A percentile compares a stretch with the other conserved stretches of the same genome.
These are phyloP conservation scores for Heliornis fulica DNA, from an alignment of 2,113 vertebrate genomes.

Conservation along the genomic window DNA sequence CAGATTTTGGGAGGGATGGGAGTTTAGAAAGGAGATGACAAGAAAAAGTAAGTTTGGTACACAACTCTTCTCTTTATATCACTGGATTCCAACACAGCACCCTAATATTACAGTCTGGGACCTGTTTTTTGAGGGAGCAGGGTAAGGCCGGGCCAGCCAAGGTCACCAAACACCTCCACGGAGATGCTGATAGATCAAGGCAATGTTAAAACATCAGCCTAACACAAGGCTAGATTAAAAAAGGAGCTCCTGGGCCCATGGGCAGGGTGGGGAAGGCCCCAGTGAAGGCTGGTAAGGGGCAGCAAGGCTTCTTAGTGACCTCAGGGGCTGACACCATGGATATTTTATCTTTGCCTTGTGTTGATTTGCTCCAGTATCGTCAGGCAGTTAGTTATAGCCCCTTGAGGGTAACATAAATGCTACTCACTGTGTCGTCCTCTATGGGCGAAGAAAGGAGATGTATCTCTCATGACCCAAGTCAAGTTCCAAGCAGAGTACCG, in stretches of 20 bases:
- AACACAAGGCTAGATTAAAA: background rate
- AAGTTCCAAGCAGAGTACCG: slow-evolving; percentile 73
- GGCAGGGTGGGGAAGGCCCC: background rate
- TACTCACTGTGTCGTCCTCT: slow-evolving; percentile 77
- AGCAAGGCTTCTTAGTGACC: background rate
- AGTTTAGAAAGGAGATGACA: background rate
- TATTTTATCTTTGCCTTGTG: background rate
- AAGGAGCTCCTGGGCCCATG: background rate
- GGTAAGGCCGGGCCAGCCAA: background rate
- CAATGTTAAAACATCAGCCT: background rate
- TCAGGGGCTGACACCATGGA: background rate
- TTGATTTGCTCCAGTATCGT: background rate
- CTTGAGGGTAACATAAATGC: background rate
- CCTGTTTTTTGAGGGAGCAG: background rate
- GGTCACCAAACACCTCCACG: background rate
- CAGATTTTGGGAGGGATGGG: background rate
- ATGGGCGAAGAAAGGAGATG: slow-evolving; percentile 72
- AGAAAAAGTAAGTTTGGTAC: background rate
- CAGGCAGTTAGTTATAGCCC: background rate
- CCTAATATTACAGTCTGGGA: background rate
- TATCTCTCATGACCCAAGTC: slow-evolving; percentile 82
- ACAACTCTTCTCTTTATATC: background rate
- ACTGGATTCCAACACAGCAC: background rate
- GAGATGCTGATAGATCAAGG: background rate
- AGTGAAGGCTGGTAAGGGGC: background rate